Evolutionary conservation across 1,140 invertebrate species (phyloP).

Genomic region (Wiebesia pumilae): DNA sequence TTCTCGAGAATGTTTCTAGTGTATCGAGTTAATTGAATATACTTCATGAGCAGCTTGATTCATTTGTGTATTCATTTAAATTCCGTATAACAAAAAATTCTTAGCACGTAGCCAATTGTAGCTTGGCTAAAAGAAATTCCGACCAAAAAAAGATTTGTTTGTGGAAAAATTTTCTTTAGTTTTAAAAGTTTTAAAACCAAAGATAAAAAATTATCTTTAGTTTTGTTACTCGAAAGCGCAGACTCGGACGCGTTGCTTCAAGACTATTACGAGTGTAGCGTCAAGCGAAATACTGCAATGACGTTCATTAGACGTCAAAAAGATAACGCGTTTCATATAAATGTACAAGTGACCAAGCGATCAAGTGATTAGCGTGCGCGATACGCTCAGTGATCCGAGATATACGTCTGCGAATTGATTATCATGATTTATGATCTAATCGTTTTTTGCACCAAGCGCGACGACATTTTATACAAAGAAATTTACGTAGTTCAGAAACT

Average conservation of each 20-base stretch:
- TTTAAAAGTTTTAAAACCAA: too few species aligned
- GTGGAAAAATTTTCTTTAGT: slow-evolving; percentile 2
- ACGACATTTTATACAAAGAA: not conserved
- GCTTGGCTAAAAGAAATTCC: not conserved
- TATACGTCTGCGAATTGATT: slow-evolving; percentile 9
- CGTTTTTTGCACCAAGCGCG: not conserved
- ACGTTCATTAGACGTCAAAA: slow-evolving; percentile 18
- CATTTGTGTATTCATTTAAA: not conserved
- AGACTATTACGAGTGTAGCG: not conserved
- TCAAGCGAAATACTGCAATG: not conserved
- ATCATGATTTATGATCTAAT: slow-evolving; percentile 5
- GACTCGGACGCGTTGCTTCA: not conserved
- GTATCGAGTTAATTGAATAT: not conserved
- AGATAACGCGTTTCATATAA: slow-evolving; percentile 30
- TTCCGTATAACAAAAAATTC: not conserved
- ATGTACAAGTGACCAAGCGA: slow-evolving; percentile 1
- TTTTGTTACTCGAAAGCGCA: not conserved
- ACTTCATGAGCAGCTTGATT: not conserved
- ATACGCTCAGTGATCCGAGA: not conserved
- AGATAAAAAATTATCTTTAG: too few species aligned
- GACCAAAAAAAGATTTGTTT: not conserved
- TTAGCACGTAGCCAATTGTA: not conserved
- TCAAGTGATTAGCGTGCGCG: not conserved
- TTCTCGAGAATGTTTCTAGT: not conserved
- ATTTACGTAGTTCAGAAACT: not conserved